Evolutionary conservation across 1,140 invertebrate species (phyloP), one percentile per base, ranked within the genome.

Genomic region (Leptonema lineaticorne): DNA sequence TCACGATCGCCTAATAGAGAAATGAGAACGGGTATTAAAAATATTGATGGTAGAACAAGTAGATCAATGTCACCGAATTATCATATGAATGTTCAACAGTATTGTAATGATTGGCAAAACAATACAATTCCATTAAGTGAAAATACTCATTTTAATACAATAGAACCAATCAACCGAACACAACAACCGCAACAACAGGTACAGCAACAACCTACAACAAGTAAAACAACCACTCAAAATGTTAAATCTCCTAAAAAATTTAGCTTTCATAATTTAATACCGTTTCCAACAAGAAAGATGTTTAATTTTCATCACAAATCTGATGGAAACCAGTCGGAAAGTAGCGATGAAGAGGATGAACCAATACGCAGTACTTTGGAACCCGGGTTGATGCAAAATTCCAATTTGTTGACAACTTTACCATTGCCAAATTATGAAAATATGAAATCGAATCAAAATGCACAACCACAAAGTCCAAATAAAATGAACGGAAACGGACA

Each of bases 311-410:
- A 79, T 63, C 78, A 78, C 11, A 82, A 81, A 74, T 77, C 80
- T 65, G 81, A 81, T 67, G 79, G 80, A 7, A 83, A 82, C 63
- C 79, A 82, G 59, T 83, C 81, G 3, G 85, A 86, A 74, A 86
- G 82, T 68, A 85, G 82, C 70, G 82, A 87, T 68, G 82, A 86
- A 75, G 85, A 86, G 75, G 82, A 85, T 71, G 78, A 76, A 65
- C 83, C 83, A 5, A 79, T 85, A 24, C 76, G 83, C 64, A 81
- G 77, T 65, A 75, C 78, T 6, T 79, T 82, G 60, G 80, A 81
- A 67, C 82, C 81, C 0, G 83, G 83, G 3, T 78, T 81, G 0
- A 84, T 85, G 83, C 81, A 78, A 53, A 83, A 85, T 67, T 77
- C 83, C 4, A 85, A 84, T 73, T 71, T 85, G 7, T 75, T 84